Conservation (phyloP, 1,140 invertebrate species). For the Danaus plexippus region DNA sequence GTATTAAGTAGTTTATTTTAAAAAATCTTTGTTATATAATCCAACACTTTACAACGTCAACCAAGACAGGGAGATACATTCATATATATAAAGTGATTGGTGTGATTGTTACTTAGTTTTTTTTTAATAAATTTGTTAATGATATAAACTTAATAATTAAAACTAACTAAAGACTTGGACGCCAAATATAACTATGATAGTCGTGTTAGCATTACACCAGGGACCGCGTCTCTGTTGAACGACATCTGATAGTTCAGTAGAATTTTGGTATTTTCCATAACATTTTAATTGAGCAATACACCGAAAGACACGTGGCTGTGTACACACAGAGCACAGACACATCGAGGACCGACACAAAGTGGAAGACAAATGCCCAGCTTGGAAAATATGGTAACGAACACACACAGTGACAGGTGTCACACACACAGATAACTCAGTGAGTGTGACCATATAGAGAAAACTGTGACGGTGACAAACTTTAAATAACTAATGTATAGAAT, state of each 20-base stretch:
- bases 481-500: conserved; percentile 15
- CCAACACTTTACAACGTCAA: conserved; percentile 66
- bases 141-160: too few species aligned
- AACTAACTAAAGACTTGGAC: neutral
- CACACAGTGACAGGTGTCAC: conserved; percentile 14
- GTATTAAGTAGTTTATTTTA: conserved; percentile 69
- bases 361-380: conserved; percentile 35
- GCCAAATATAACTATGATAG: conserved; percentile 2
- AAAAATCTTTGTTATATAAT: conserved; percentile 71
- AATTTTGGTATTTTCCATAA: conserved; percentile 24
- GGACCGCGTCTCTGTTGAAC: neutral
- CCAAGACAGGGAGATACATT: conserved; percentile 36
- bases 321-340: too few species aligned
- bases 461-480: conserved; percentile 15
- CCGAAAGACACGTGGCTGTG: neutral
- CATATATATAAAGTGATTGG: conserved; percentile 10
- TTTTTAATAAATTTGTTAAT: neutral
- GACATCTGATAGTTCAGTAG: conserved; percentile 9
- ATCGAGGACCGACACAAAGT: conserved; percentile 15
- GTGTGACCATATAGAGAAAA: conserved; percentile 2
- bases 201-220: conserved; percentile 8
- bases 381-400: conserved; percentile 34
- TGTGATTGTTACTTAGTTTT: conserved; percentile 14
- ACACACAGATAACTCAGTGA: conserved; percentile 10
- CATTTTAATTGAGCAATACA: conserved; percentile 33